A percentile compares a stretch with the other conserved stretches of the same genome.
phyloP scores from a whole-genome alignment of 2,888 invertebrate genomes.

The Nezara viridula region DNA sequence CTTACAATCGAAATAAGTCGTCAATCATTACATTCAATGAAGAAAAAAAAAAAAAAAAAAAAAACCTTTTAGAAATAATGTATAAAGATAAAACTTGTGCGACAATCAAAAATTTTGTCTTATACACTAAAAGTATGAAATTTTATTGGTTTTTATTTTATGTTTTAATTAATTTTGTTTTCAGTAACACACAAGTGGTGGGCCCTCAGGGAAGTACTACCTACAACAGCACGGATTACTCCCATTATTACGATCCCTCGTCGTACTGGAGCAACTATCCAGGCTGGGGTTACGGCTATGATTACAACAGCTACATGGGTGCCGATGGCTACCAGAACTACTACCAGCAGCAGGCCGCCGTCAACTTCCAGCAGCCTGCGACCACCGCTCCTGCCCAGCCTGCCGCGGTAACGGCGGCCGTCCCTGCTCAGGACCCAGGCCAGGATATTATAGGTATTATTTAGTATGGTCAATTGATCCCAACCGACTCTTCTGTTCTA shows the following conservation, averaged over 20 bases:
- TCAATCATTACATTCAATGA: too few relatives aligned
- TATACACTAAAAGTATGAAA: too few relatives aligned
- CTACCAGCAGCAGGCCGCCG: conserved; percentile 59
- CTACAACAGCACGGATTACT: conserved; percentile 73
- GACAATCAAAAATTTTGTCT: too few relatives aligned
- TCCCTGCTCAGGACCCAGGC: conserved; percentile 36
- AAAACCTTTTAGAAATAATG: too few relatives aligned
- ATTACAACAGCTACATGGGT: conserved; percentile 60
- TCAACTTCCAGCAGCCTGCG: conserved; percentile 57
- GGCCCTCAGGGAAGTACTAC: conserved; percentile 60
- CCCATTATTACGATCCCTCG: conserved; percentile 86
- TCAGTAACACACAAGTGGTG: conserved; percentile 67
- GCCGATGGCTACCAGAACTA: conserved; percentile 54
- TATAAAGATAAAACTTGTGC: too few relatives aligned
- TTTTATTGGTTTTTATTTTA: too few relatives aligned
- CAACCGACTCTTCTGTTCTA: too few relatives aligned
- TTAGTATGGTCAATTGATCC: too few relatives aligned
- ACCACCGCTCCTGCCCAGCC: conserved; percentile 33
- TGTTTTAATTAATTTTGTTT: conserved; percentile 3
- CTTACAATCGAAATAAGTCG: too few relatives aligned
- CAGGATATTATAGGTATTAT: conserved; percentile 61
- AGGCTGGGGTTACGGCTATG: conserved; percentile 79
- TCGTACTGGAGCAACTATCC: conserved; percentile 89
- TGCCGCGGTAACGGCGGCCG: not conserved
- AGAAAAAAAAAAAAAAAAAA: too few relatives aligned